Evolutionary conservation across 2,888 invertebrate genomes (phyloP), one percentile per base, ranked within the genome.

Genomic region (Callyntrura guangdongensis): DNA sequence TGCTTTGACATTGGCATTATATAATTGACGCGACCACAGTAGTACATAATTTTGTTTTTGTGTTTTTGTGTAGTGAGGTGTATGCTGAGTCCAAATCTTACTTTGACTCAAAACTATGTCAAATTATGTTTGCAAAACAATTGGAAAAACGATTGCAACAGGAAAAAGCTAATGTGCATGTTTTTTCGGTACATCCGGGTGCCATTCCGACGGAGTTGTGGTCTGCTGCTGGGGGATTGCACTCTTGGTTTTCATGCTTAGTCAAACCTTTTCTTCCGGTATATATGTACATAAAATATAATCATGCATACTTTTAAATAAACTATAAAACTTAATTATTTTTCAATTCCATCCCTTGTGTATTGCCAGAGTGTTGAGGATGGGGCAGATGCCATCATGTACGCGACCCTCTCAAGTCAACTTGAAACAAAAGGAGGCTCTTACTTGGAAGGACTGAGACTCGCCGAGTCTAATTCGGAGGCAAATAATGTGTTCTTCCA

Each of bases 81-180:
- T 90, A 86, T 47, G 45, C 81, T 45, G 11, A 84, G 8, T 61
- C 67, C 27, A 85, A 93, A 25, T 97, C 97, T 0, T 98, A 98
- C 94, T 96, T 97, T 14, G 98, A 98, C 95, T 98, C 98, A 20
- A 98, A 98, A 96, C 95, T 98, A 84, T 98, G 98, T 17, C 97
- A 98, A 96, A 91, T 95, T 92, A 95, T 97, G 93, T 96, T 96
- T 94, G 96, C 96, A 0, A 96, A 96, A 93, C 95, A 96, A 93
- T 94, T 97, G 56, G 96, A 97, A 94, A 95, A 95, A 59, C 91
- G 96, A 2, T 94, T 97, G 56, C 95, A 95, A 94, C 95, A 96
- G 72, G 95, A 96, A 92, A 95, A 95, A 14, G 95, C 95, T 25
- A 95, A 95, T 72, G 96, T 98, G 0, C 96, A 96, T 94, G 14